Conservation (phyloP, 2,888 invertebrate species). For the Chromoteleia sp. region DNA sequence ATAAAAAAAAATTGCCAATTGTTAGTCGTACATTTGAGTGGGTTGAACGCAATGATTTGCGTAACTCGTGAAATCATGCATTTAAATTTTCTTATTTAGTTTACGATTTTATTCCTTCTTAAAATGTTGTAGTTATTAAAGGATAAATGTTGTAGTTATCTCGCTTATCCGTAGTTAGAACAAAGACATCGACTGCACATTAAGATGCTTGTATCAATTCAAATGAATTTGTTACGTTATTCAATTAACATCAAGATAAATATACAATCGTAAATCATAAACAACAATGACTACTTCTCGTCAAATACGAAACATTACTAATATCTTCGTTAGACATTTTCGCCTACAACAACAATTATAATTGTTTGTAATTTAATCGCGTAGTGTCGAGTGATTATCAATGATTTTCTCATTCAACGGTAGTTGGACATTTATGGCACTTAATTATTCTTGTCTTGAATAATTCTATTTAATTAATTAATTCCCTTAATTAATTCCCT, state of each 20-base stretch:
- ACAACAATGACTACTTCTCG: conserved; percentile 30
- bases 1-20: conserved; percentile 44
- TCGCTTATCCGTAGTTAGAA: too few relatives aligned
- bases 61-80: conserved; percentile 43
- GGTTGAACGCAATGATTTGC: conserved; percentile 30
- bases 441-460: conserved; percentile 9
- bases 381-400: not conserved
- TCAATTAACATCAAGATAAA: conserved; percentile 35
- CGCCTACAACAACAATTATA: conserved; percentile 58
- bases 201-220: conserved; percentile 38
- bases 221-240: conserved; percentile 38
- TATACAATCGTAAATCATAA: conserved; percentile 43
- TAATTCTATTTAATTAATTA: too few relatives aligned
- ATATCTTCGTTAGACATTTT: conserved; percentile 46
- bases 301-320: conserved; percentile 24
- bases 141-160: conserved; percentile 21
- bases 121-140: conserved; percentile 37
- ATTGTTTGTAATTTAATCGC: conserved; percentile 44
- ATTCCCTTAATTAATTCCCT: too few relatives aligned
- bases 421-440: conserved; percentile 1
- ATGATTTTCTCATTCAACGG: conserved; percentile 24
- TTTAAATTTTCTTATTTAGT: conserved; percentile 38
- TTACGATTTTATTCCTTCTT: conserved; percentile 32
- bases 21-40: conserved; percentile 34
- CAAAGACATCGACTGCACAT: conserved; percentile 45